Evolutionary conservation across 2,888 invertebrate species (phyloP).

Genomic region (Phortica okadai): DNA sequence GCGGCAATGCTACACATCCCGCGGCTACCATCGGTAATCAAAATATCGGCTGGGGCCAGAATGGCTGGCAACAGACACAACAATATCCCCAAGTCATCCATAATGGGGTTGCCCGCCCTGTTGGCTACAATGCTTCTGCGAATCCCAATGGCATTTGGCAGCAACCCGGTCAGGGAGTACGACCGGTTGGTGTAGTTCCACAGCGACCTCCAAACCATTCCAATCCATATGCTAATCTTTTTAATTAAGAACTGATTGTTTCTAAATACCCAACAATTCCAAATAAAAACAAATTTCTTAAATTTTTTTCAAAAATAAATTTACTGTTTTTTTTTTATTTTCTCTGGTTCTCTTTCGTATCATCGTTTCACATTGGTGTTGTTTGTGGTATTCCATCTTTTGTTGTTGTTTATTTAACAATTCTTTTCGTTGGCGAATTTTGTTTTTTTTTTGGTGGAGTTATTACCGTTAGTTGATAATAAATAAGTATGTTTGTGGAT

Average conservation of each 20-base stretch:
- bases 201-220: not conserved
- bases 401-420: not conserved
- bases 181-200: not conserved
- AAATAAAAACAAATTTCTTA: not conserved
- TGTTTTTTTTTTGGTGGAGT: not conserved
- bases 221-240: slow-evolving; percentile 44
- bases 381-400: slow-evolving; percentile 32
- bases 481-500: not conserved
- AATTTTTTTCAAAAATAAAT: slow-evolving; percentile 55
- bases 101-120: not conserved
- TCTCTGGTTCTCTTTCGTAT: slow-evolving; percentile 39
- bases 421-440: not conserved
- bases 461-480: not conserved
- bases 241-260: slow-evolving; percentile 42
- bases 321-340: slow-evolving; percentile 50
- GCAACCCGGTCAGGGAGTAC: slow-evolving; percentile 8
- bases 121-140: not conserved
- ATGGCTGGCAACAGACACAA: slow-evolving; percentile 12
- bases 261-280: not conserved
- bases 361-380: slow-evolving; percentile 32
- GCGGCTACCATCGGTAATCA: not conserved
- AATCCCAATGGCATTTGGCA: slow-evolving; percentile 12
- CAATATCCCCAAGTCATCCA: not conserved
- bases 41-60: slow-evolving; percentile 11
- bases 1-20: not conserved